A percentile compares a stretch with the other conserved stretches of the same genome.
These are phyloP conservation scores for Terebella lapidaria DNA, from an alignment of 2,888 invertebrate species.

Conservation along the genomic window DNA sequence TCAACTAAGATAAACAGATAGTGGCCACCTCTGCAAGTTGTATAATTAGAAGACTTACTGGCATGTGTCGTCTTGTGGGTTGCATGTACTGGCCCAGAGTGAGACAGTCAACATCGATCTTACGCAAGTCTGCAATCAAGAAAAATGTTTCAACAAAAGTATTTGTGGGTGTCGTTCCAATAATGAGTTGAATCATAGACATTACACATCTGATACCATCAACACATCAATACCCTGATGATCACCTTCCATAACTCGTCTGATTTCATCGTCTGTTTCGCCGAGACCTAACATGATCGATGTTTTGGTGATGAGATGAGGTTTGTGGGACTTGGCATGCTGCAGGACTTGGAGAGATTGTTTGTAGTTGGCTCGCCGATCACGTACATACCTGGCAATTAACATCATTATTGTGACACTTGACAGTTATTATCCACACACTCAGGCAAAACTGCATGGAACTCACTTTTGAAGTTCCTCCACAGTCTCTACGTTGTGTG, in stretches of 20 bases:
- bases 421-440: too few species aligned
- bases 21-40: too few species aligned
- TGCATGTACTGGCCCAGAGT: conserved; percentile 99
- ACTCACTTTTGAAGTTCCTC: conserved; percentile 72
- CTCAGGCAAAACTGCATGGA: not conserved
- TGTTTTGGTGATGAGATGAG: conserved; percentile 87
- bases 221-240: too few species aligned
- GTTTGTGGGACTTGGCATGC: conserved; percentile 75
- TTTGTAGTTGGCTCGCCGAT: conserved; percentile 82
- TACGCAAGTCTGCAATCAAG: conserved; percentile 66
- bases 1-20: too few species aligned
- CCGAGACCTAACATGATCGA: conserved; percentile 94
- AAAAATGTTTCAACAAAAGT: too few species aligned
- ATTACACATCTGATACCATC: too few species aligned
- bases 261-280: conserved; percentile 57
- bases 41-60: not conserved
- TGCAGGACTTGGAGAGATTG: conserved; percentile 81
- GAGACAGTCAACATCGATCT: conserved; percentile 82
- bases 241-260: conserved; percentile 74
- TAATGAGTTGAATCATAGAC: too few species aligned
- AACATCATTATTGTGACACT: too few species aligned
- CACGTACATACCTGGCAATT: conserved; percentile 69
- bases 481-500: conserved; percentile 98
- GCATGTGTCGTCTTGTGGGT: conserved; percentile 91
- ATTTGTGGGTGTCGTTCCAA: too few species aligned